Base-by-base conservation (phyloP, 2,113 vertebrate genomes). In the Pseudorectes ferrugineus region DNA sequence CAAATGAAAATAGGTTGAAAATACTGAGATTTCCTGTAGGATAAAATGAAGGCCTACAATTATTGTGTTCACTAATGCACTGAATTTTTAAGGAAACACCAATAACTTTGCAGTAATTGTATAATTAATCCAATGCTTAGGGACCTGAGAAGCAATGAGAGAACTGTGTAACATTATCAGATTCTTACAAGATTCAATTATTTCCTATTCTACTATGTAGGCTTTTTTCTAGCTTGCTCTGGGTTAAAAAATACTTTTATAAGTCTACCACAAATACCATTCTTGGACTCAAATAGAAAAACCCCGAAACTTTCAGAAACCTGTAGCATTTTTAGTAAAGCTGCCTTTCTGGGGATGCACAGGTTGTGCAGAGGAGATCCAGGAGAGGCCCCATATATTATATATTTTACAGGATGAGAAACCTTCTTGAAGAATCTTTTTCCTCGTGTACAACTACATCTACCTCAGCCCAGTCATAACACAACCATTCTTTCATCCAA, bases 201-300 rank as follows among this genome's bases (percentile, higher is more conserved):
- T 22, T 51, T 80, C 24, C 26, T 38, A n/a, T 28, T 9, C 38
- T 70, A 40, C 4, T 13, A 48, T 0, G 1, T 1, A 31, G 6
- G 7, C 4, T 71, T 77, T 88, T 54, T 71, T 55, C 42, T 48
- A 36, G 29, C 9, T 70, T 77, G 19, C 16, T 57, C 42, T 43
- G 29, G 9, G 6, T 22, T 83, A 77, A 72, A 76, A 35, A 62
- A n/a, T 16, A 65, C 8, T 45, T 86, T 24, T 16, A 0, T 8
- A 76, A 74, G 45, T 20, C 57, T 46, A 63, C 6, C 17, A 59
- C 0, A 0, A 79, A 35, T 7, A 28, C 4, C 6, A 4, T 45
- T 85, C 55, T 31, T 24, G 51, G 29, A 6, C 10, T 20, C 25
- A 36, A 23, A 31, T 0, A 70, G 16, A 48, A 82, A 61, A 85